Base-by-base conservation (phyloP, 92 coral and sea anemone species). In the Pocillopora grandis region DNA sequence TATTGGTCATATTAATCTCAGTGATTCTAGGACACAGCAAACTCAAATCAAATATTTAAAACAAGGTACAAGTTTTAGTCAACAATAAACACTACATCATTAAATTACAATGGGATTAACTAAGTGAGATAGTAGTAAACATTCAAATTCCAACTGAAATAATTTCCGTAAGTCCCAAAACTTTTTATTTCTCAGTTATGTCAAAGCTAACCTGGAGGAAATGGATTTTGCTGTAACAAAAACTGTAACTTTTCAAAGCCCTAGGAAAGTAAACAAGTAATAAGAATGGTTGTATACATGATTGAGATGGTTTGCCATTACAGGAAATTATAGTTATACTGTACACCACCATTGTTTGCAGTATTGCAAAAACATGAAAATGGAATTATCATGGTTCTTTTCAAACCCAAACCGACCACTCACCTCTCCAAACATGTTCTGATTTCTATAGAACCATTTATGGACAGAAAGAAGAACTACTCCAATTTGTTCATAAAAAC, bases 161-260 rank as follows among this genome's bases (percentile, higher is more conserved):
- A 42, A 42, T 3, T 3, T 3, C 5, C 0, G 52, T 3, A 42
- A 42, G 8, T 3, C 52, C 8, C 52, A 42, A 42, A 42, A 48
- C 76, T 31, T 48, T 48, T 33, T 70, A 33, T 70, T 48, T 16
- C 15, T 5, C 57, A 76, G 23, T 2, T 12, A 62, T 7, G 6
- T 42, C 52, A 15, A 15, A 12, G 17, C 84, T 36, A 78, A 93
- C 98, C 98, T 87, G 97, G 99, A 33, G 99, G 99, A 63, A 96
- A 94, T 72, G 99, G 99, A 89, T 96, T 96, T 78, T 96, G 99
- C 68, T 96, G 99, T 27, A 96, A 89, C 68, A 96, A 79, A 86
- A 96, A 96, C 88, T 96, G 99, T 23, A 96, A 92, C 78, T 96
- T 96, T 59, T 94, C 99, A 89, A 96, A 96, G 77, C 99, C 99